Base-by-base conservation (phyloP, 2,888 invertebrate genomes). In the Ceraclea dissimilis region DNA sequence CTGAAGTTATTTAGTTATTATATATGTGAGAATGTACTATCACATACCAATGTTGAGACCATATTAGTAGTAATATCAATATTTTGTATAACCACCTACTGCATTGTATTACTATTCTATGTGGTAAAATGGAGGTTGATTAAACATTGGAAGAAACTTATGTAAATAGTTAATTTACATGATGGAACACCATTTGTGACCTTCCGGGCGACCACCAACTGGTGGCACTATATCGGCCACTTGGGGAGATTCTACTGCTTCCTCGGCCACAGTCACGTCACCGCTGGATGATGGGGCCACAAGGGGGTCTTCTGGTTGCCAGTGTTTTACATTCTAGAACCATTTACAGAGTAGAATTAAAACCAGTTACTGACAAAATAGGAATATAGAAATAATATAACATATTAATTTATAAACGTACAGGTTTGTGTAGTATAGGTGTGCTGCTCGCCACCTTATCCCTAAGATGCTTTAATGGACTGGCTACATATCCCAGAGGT, bases 401-500 rank as follows among this genome's bases (percentile, higher is more conserved):
- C n/a, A n/a, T n/a, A n/a, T n/a, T n/a, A 26, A 26, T 39, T 39
- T 5, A 39, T 8, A 39, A 39, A 26, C 16, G 13, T n/a, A 39
- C 39, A 5, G 39, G 48, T 49, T 68, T 58, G 0, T 63, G 2
- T 10, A 67, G 62, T 60, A 65, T 62, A 51, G 67, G 65, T 46
- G 65, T 60, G 51, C 62, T 62, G 59, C 62, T 60, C n/a, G 63
- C 54, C 50, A 63, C 56, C 31, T 50, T 56, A 19, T 63, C 51
- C 16, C 62, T 63, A 56, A 60, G 65, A 18, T 58, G 56, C 11
- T 56, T 33, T 16, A 60, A 53, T 2, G 61, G 60, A 63, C 68
- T 67, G 34, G 68, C 70, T 51, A 67, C 63, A 4, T 73, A 66
- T 26, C 75, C 66, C 16, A 59, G 51, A 2, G 60, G 59, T 63